Evolutionary conservation across 1,140 invertebrate species (phyloP).

Genomic region (Atopsyche davidsoni): DNA sequence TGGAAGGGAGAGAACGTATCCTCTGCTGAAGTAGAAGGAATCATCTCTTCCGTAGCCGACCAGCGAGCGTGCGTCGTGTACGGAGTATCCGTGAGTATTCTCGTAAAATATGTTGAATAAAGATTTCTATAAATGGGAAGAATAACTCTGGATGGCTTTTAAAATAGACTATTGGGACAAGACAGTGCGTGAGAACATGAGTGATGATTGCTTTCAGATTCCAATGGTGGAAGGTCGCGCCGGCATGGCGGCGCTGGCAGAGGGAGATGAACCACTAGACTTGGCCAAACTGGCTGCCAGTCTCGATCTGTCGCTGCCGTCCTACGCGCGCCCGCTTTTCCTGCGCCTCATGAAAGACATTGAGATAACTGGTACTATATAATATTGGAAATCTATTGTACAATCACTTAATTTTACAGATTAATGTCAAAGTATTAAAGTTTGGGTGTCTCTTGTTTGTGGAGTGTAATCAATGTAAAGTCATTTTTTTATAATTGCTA

Average conservation of each 20-base stretch:
- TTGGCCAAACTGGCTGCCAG: slow-evolving; percentile 50
- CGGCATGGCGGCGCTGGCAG: slow-evolving; percentile 84
- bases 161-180: too few species aligned
- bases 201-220: slow-evolving; percentile 49
- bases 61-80: slow-evolving; percentile 62
- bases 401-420: too few species aligned
- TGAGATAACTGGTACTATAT: slow-evolving; percentile 49
- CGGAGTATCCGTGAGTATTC: slow-evolving; percentile 69
- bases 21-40: slow-evolving; percentile 79
- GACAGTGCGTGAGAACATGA: too few species aligned
- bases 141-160: not conserved
- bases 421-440: too few species aligned
- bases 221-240: slow-evolving; percentile 77
- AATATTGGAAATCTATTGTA: too few species aligned
- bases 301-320: slow-evolving; percentile 63
- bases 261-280: slow-evolving; percentile 46
- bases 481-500: too few species aligned
- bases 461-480: too few species aligned
- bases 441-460: too few species aligned
- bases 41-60: slow-evolving; percentile 66
- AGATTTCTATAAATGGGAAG: not conserved
- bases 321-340: slow-evolving; percentile 82
- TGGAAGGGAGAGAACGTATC: slow-evolving; percentile 87
- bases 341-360: slow-evolving; percentile 61
- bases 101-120: not conserved